A percentile compares a stretch with the other conserved stretches of the same genome.
phyloP scores from a whole-genome alignment of 1,140 invertebrate genomes.

The Lethrus apterus region DNA sequence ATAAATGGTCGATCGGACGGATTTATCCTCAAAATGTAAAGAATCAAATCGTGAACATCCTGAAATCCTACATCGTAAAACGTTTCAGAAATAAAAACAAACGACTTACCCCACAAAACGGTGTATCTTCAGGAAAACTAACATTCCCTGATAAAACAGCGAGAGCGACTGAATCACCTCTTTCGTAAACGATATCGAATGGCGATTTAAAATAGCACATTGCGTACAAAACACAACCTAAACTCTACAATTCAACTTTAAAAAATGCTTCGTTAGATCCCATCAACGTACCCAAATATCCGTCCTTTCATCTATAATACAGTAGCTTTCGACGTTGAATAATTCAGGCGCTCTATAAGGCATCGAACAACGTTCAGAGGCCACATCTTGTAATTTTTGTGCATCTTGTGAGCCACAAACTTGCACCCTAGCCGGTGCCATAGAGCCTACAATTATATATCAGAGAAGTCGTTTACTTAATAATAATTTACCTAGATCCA shows the following conservation, averaged over 20 bases:
- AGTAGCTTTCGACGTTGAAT: slow-evolving; percentile 76
- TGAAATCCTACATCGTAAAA: slow-evolving; percentile 34
- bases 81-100: background rate
- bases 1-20: slow-evolving; percentile 69
- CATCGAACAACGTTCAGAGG: slow-evolving; percentile 80
- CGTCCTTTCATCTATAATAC: slow-evolving; percentile 73
- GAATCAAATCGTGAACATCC: slow-evolving; percentile 64
- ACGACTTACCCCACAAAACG: slow-evolving; percentile 53
- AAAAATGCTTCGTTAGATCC: background rate
- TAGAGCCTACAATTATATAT: slow-evolving; percentile 53
- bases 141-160: slow-evolving; percentile 74
- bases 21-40: slow-evolving; percentile 65
- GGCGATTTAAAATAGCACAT: slow-evolving; percentile 81
- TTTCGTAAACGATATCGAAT: slow-evolving; percentile 77
- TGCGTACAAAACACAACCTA: slow-evolving; percentile 80
- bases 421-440: slow-evolving; percentile 64
- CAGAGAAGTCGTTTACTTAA: no score
- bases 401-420: slow-evolving; percentile 67
- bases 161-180: slow-evolving; percentile 79
- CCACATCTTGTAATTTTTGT: slow-evolving; percentile 68
- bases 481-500: slow-evolving; percentile 62
- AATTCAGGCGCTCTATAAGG: slow-evolving; percentile 81
- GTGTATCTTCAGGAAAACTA: slow-evolving; percentile 62
- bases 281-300: slow-evolving; percentile 81
- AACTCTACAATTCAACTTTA: slow-evolving; percentile 43